Conservation (phyloP, 2,888 invertebrate species). For the Fabriciana adippe region DNA sequence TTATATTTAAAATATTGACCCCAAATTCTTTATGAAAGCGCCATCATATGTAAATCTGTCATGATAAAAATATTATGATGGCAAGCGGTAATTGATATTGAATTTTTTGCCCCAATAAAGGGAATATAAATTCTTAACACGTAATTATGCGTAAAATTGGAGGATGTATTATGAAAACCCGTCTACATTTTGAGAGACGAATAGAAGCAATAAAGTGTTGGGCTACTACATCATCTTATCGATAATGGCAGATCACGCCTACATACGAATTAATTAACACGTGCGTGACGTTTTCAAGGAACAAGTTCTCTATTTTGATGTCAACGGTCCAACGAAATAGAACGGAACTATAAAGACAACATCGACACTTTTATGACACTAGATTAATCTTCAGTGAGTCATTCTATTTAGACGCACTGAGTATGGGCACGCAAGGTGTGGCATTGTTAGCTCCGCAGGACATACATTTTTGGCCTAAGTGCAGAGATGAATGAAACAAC, state of each 20-base stretch:
- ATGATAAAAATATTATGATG: neutral
- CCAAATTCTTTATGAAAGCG: neutral
- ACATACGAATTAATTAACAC: constrained; percentile 79
- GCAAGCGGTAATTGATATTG: constrained; percentile 14
- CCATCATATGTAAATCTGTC: constrained; percentile 15
- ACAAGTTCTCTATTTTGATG: constrained; percentile 69
- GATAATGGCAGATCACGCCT: constrained; percentile 74
- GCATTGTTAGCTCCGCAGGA: constrained; percentile 36
- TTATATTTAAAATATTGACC: constrained; percentile 8
- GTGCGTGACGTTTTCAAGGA: constrained; percentile 60
- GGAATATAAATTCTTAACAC: constrained; percentile 17
- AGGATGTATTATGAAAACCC: constrained; percentile 28
- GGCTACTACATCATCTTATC: constrained; percentile 77
- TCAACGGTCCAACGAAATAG: constrained; percentile 68
- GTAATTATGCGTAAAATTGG: constrained; percentile 27
- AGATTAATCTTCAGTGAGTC: constrained; percentile 71
- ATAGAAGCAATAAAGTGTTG: constrained; percentile 70
- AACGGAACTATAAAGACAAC: constrained; percentile 68
- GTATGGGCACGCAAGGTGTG: constrained; percentile 47
- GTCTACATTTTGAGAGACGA: constrained; percentile 55
- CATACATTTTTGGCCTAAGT: constrained; percentile 44
- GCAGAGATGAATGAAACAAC: constrained; percentile 45
- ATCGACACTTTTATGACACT: constrained; percentile 67
- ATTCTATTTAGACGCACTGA: constrained; percentile 48
- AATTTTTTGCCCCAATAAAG: constrained; percentile 18